These are phyloP conservation scores for Stegana nigrithorax DNA, from an alignment of 2,888 invertebrate species.

Conservation along the genomic window DNA sequence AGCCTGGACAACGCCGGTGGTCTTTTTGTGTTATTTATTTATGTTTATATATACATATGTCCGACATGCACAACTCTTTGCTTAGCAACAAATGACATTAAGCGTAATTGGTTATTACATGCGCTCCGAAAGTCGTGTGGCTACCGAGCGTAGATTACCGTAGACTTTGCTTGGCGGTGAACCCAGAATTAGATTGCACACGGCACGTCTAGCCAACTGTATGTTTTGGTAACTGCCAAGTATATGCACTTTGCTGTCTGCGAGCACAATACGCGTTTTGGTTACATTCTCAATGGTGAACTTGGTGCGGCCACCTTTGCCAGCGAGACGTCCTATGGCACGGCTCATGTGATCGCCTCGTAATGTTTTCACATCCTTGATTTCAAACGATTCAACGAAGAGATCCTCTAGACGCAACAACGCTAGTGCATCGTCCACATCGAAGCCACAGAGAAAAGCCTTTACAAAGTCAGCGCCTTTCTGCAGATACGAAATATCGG, in stretches of 20 bases:
- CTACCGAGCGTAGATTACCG: constrained; percentile 90
- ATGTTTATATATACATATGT: no score
- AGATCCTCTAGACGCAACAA: constrained; percentile 94
- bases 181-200: constrained; percentile 96
- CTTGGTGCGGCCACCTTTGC: constrained; percentile 96
- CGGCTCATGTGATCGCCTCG: constrained; percentile 95
- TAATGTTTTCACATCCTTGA: constrained; percentile 94
- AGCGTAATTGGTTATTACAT: no score
- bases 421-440: constrained; percentile 96
- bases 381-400: constrained; percentile 96
- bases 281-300: constrained; percentile 99
- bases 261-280: constrained; percentile 96
- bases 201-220: constrained; percentile 90
- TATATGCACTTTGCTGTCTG: constrained; percentile 96
- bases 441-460: constrained; percentile 96
- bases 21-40: no score
- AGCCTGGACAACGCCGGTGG: no score
- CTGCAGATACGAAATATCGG: constrained; percentile 90
- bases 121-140: constrained; percentile 84
- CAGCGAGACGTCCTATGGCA: constrained; percentile 95
- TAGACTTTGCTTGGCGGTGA: constrained; percentile 98
- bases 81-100: no score
- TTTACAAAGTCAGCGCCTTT: constrained; percentile 98
- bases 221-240: constrained; percentile 98
- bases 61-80: no score